Evolutionary conservation across 2,113 vertebrate species (phyloP).

Genomic region (Alaudala cheleensis): DNA sequence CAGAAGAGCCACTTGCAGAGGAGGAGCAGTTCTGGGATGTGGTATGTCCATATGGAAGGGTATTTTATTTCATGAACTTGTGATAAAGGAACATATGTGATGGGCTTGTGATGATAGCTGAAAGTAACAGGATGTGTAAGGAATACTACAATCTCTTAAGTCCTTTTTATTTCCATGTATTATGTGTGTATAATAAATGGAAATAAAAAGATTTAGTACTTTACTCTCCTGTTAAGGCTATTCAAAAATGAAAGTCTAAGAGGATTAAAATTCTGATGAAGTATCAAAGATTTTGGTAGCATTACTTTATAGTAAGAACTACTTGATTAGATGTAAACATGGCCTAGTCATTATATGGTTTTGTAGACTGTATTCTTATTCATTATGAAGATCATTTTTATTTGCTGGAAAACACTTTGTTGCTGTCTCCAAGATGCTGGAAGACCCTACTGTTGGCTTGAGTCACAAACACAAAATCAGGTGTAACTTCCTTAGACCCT

Average conservation of each 20-base stretch:
- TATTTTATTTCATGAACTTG: background rate
- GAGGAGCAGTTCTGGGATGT: background rate
- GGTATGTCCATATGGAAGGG: background rate
- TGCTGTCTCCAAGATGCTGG: background rate
- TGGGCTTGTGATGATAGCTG: background rate
- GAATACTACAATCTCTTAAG: background rate
- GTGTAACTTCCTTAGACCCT: background rate
- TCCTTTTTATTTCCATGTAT: slow-evolving; percentile 1
- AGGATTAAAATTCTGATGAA: background rate
- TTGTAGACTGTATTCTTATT: background rate
- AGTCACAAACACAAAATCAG: background rate
- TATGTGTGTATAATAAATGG: background rate
- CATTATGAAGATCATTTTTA: background rate
- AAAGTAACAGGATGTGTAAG: background rate
- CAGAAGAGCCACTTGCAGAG: background rate
- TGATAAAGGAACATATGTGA: background rate
- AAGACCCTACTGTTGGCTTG: background rate
- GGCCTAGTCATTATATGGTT: background rate
- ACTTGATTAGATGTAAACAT: background rate
- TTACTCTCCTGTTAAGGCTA: background rate
- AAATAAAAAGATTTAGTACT: background rate
- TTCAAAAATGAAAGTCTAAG: background rate
- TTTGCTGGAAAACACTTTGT: slow-evolving; percentile 23
- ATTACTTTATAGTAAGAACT: background rate
- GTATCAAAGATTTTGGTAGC: background rate